Conservation (phyloP, 1,140 invertebrate genomes). For the Acyrthosiphon pisum region DNA sequence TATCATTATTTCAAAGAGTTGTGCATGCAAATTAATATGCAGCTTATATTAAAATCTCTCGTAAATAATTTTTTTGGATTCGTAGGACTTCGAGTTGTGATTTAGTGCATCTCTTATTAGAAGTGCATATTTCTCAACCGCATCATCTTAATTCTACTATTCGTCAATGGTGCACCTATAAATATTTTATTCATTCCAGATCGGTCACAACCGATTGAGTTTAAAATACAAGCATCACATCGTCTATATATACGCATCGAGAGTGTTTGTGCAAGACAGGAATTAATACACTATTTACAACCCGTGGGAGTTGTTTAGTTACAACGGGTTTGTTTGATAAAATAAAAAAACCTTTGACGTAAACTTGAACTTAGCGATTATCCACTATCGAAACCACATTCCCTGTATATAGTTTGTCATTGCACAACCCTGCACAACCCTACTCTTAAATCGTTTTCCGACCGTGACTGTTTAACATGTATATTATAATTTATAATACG, state of each 20-base stretch:
- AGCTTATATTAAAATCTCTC: neutral
- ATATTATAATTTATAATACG: neutral
- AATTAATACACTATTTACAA: conserved; percentile 5
- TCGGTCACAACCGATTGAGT: neutral
- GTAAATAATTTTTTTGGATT: neutral
- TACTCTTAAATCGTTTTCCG: neutral
- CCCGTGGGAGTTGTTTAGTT: neutral
- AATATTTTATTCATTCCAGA: neutral
- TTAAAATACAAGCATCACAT: neutral
- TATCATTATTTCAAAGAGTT: no score
- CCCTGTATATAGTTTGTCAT: neutral
- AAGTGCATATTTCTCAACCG: neutral
- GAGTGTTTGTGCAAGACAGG: neutral
- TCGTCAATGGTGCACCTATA: neutral
- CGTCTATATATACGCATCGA: neutral
- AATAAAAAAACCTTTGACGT: neutral
- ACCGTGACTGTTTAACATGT: no score
- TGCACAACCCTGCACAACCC: neutral
- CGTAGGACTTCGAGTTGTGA: neutral
- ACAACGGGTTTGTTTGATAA: neutral
- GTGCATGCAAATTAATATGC: neutral
- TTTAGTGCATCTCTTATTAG: neutral
- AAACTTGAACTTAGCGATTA: neutral
- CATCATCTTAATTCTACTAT: no score
- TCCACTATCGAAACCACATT: neutral